These are phyloP conservation scores for Marcusenius ussheri DNA, from an alignment of 2,113 vertebrate species.

Conservation along the genomic window DNA sequence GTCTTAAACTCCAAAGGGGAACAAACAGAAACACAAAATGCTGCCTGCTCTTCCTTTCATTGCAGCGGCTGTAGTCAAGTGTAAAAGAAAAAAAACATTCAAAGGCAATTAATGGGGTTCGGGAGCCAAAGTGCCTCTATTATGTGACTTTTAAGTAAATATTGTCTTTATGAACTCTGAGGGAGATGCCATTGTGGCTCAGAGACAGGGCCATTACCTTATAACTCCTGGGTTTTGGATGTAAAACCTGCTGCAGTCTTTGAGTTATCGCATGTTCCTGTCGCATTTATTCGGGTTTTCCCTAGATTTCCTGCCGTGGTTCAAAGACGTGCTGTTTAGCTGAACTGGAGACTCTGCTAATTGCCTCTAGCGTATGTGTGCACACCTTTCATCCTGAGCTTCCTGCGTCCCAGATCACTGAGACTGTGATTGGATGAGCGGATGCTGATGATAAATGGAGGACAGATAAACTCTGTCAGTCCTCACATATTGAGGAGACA, in stretches of 20 bases:
- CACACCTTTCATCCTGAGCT: not conserved
- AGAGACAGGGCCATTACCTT: not conserved
- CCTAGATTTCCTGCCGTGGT: not conserved
- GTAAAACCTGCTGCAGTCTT: not conserved
- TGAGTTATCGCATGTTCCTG: not conserved
- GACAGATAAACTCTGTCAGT: not conserved
- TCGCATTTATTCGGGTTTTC: not conserved
- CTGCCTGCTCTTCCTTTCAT: slow-evolving; percentile 3
- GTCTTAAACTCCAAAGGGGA: not conserved
- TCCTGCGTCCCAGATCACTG: not conserved
- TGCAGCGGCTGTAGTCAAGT: not conserved
- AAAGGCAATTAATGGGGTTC: not conserved
- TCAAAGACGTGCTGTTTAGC: not conserved
- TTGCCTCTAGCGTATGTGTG: not conserved
- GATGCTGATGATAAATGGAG: not conserved
- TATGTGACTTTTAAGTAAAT: slow-evolving; percentile 12
- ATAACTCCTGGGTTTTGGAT: not conserved
- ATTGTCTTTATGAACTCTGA: not conserved
- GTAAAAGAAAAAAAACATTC: not conserved
- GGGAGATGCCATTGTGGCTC: not conserved
- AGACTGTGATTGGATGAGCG: not conserved
- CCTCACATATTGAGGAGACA: not conserved
- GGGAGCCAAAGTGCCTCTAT: not conserved
- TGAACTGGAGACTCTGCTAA: not conserved
- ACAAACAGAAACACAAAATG: not conserved